A percentile compares a stretch with the other conserved stretches of the same genome.
These are phyloP conservation scores for Druon quercuslanigerum DNA, from an alignment of 1,140 invertebrate genomes.

Conservation along the genomic window DNA sequence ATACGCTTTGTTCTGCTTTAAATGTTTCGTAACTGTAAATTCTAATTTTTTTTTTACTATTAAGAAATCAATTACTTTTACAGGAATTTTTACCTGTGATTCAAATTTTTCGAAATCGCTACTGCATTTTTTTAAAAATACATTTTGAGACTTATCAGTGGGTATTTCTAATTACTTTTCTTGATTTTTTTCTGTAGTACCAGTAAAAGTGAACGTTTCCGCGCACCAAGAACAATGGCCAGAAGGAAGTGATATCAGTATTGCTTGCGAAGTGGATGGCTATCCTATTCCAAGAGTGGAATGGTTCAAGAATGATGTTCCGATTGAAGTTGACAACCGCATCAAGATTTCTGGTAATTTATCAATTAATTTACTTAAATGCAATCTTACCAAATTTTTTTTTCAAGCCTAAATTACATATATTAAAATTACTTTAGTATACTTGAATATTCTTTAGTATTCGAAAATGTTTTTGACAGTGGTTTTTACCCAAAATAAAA, in stretches of 20 bases:
- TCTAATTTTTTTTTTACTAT: no score
- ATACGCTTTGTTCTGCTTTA: no score
- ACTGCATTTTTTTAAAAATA: no score
- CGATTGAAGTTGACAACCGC: conserved; percentile 74
- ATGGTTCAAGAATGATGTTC: conserved; percentile 86
- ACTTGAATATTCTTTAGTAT: no score
- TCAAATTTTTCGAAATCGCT: no score
- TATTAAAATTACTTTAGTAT: no score
- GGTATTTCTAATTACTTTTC: not conserved
- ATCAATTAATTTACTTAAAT: not conserved
- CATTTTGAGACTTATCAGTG: not conserved
- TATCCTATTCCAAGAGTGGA: conserved; percentile 83
- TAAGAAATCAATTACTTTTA: no score
- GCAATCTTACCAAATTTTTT: not conserved
- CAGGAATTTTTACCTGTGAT: no score
- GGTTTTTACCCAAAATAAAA: no score
- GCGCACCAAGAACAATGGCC: conserved; percentile 76
- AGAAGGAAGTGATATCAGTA: conserved; percentile 80
- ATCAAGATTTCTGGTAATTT: conserved; percentile 79
- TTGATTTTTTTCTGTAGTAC: conserved; percentile 40
- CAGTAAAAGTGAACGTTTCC: conserved; percentile 78
- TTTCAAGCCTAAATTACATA: no score
- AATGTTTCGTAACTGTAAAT: no score
- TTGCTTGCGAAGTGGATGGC: conserved; percentile 86
- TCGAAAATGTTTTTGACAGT: no score